phyloP scores from a whole-genome alignment of 2,113 vertebrate species.

The Anhinga rufa region DNA sequence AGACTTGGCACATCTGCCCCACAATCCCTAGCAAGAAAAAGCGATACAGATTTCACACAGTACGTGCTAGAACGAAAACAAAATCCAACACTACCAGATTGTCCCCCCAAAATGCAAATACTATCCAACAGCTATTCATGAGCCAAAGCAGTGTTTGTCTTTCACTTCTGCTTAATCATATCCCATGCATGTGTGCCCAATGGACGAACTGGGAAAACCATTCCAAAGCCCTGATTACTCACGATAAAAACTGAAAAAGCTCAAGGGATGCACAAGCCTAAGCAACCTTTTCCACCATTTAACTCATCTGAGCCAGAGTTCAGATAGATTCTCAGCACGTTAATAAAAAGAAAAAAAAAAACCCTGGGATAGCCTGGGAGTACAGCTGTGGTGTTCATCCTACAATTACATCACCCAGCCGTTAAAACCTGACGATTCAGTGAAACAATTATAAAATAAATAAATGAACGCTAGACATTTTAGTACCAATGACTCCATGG shows the following conservation, averaged over 20 bases:
- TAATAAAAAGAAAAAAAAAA: background rate
- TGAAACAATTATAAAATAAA: background rate
- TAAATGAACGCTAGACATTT: background rate
- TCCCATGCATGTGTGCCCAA: rapidly evolving
- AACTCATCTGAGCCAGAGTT: background rate
- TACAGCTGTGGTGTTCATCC: background rate
- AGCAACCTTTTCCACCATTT: background rate
- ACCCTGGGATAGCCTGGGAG: background rate
- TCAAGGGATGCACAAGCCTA: background rate
- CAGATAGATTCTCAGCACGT: background rate
- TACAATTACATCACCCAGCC: background rate
- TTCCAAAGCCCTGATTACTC: background rate
- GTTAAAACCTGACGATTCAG: background rate
- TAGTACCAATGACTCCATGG: background rate
- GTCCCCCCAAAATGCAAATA: background rate
- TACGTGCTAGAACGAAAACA: rapidly evolving
- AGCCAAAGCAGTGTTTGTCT: background rate
- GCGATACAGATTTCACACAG: background rate
- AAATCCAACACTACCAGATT: background rate
- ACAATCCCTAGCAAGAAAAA: background rate
- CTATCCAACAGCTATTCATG: background rate
- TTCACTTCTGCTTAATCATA: background rate
- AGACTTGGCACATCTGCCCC: background rate
- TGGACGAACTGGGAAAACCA: background rate
- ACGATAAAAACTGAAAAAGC: background rate